Conservation (phyloP, 2,888 invertebrate species). For the Bursaphelenchus okinawaensis region DNA sequence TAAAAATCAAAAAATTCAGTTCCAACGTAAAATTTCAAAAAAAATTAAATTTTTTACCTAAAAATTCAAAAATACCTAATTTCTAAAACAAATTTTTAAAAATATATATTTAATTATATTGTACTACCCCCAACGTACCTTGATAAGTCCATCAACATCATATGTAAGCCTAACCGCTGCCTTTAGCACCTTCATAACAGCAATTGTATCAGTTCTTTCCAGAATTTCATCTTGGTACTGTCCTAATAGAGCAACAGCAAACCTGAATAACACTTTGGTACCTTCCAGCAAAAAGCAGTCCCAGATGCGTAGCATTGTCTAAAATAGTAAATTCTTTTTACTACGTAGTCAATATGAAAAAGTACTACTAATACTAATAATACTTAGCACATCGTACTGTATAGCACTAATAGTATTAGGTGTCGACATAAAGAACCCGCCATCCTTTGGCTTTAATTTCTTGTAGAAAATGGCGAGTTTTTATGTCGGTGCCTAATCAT, state of each 20-base stretch:
- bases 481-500: too few relatives aligned
- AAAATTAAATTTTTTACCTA: too few relatives aligned
- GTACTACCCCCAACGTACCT: too few relatives aligned
- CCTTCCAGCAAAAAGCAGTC: slow-evolving; percentile 64
- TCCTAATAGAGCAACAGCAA: slow-evolving; percentile 61
- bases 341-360: background rate
- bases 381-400: too few relatives aligned
- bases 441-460: too few relatives aligned
- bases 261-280: slow-evolving; percentile 63
- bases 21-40: too few relatives aligned
- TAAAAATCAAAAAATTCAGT: too few relatives aligned
- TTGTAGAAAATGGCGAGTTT: too few relatives aligned
- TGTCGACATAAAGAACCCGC: too few relatives aligned
- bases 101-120: slow-evolving; percentile 8
- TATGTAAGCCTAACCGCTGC: slow-evolving; percentile 61
- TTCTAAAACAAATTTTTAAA: slow-evolving; percentile 16
- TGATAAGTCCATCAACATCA: slow-evolving; percentile 62
- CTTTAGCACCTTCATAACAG: slow-evolving; percentile 62
- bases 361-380: too few relatives aligned
- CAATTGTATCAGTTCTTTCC: slow-evolving; percentile 61
- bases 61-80: too few relatives aligned
- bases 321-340: slow-evolving; percentile 30
- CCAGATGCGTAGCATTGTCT: slow-evolving; percentile 63
- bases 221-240: slow-evolving; percentile 60
- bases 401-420: too few relatives aligned